phyloP scores from a whole-genome alignment of 2,888 invertebrate genomes.

The Erebia ligea region DNA sequence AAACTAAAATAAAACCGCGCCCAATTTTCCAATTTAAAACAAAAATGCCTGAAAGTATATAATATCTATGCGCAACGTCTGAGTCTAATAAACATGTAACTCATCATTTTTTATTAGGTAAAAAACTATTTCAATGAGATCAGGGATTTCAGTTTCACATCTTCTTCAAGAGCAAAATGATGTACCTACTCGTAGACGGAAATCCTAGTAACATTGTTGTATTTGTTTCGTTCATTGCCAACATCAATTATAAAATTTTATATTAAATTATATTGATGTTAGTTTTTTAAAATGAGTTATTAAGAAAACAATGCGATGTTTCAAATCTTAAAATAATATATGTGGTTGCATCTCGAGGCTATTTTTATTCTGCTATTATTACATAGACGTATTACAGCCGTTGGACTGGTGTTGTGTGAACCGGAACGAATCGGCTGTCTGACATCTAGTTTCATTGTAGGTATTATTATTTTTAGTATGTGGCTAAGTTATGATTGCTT shows the following conservation, averaged over 20 bases:
- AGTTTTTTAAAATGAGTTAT: background rate
- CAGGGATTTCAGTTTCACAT: no score
- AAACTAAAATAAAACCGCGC: background rate
- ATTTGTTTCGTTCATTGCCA: background rate
- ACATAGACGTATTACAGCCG: constrained; percentile 48
- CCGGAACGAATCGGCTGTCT: constrained; percentile 48
- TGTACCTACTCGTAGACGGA: no score
- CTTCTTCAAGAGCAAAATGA: no score
- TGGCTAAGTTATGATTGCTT: no score
- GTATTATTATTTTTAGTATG: no score
- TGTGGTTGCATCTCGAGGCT: constrained; percentile 4
- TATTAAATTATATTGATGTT: no score
- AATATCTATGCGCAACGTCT: background rate
- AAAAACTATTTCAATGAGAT: no score
- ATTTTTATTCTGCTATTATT: constrained; percentile 56
- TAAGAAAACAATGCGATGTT: constrained; percentile 12
- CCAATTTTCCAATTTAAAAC: background rate
- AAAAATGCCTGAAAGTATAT: background rate
- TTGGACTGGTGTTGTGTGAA: constrained; percentile 46
- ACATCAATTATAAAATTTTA: no score
- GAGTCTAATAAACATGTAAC: background rate
- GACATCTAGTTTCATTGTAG: no score
- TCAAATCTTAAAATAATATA: constrained; percentile 1
- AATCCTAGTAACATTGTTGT: no score
- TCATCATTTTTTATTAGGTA: no score